Conservation (phyloP, 2,113 vertebrate genomes). For the Gnathonemus echidnorhynchus region DNA sequence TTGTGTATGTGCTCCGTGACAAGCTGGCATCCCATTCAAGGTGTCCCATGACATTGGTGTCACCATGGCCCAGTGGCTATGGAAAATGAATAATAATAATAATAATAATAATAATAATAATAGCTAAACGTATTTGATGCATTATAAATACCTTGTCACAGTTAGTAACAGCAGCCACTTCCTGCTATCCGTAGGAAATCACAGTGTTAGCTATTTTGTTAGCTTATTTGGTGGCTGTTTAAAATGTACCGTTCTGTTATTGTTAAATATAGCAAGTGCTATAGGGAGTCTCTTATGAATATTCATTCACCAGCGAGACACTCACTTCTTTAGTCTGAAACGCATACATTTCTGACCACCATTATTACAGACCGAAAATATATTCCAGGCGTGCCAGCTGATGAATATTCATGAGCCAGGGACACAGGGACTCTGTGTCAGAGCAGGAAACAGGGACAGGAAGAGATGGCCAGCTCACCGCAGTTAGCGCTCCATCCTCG, state of each 20-base stretch:
- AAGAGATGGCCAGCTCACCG: background rate
- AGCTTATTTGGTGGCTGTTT: background rate
- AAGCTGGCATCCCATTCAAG: background rate
- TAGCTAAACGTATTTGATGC: background rate
- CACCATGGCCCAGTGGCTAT: background rate
- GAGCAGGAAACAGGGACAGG: background rate
- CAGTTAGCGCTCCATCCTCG: background rate
- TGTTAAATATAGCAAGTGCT: background rate
- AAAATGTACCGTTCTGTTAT: background rate
- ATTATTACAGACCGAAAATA: background rate
- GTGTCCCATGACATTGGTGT: background rate
- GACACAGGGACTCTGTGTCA: background rate
- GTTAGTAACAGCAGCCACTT: background rate
- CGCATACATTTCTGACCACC: background rate
- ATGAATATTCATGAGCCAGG: background rate
- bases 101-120: background rate
- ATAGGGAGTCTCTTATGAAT: background rate
- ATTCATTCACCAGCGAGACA: slow-evolving; percentile 1
- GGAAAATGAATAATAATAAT: background rate
- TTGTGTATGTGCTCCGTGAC: background rate
- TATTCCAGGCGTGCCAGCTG: background rate
- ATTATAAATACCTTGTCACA: background rate
- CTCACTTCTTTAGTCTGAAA: background rate
- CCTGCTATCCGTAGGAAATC: background rate
- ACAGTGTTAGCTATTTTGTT: background rate